Evolutionary conservation across 2,797 vertebrate genomes (phyloP).

Genomic region (Perodicticus potto): DNA sequence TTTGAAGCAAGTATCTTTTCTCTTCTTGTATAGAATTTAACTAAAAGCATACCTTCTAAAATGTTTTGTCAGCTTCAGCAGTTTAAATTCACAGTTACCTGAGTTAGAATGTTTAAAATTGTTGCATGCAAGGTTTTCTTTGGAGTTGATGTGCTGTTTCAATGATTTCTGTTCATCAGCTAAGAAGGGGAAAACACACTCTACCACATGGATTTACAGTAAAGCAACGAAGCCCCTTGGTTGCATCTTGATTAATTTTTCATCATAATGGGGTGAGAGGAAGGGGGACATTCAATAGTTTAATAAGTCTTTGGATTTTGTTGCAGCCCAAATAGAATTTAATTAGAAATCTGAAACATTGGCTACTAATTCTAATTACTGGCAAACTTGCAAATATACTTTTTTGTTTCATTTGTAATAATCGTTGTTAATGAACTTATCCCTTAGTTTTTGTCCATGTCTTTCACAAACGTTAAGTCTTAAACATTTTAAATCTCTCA

Average conservation of each 20-base stretch:
- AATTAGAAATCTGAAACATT: constrained; percentile 76
- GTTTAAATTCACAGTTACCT: constrained; percentile 8
- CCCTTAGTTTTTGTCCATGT: constrained; percentile 28
- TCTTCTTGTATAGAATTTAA: constrained; percentile 48
- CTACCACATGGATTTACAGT: constrained; percentile 77
- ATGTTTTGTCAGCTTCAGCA: constrained; percentile 27
- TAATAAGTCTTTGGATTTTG: constrained; percentile 72
- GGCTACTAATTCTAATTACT: constrained; percentile 68
- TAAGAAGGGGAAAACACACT: constrained; percentile 71
- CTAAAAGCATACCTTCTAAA: constrained; percentile 37
- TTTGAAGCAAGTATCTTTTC: constrained; percentile 37
- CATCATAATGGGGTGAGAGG: constrained; percentile 66
- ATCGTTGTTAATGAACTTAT: constrained; percentile 29
- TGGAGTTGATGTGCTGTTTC: constrained; percentile 78
- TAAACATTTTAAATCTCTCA: constrained; percentile 71
- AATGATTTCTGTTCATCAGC: constrained; percentile 81
- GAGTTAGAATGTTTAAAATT: constrained; percentile 56
- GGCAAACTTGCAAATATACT: constrained; percentile 61
- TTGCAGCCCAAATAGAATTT: constrained; percentile 72
- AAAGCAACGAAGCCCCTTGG: constrained; percentile 72
- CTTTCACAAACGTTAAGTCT: constrained; percentile 80
- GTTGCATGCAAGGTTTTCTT: constrained; percentile 78
- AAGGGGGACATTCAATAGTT: constrained; percentile 68
- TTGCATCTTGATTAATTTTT: constrained; percentile 59
- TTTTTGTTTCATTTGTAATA: constrained; percentile 69